These are phyloP conservation scores for Stenodema calcarata DNA, from an alignment of 2,888 invertebrate species.

Conservation along the genomic window DNA sequence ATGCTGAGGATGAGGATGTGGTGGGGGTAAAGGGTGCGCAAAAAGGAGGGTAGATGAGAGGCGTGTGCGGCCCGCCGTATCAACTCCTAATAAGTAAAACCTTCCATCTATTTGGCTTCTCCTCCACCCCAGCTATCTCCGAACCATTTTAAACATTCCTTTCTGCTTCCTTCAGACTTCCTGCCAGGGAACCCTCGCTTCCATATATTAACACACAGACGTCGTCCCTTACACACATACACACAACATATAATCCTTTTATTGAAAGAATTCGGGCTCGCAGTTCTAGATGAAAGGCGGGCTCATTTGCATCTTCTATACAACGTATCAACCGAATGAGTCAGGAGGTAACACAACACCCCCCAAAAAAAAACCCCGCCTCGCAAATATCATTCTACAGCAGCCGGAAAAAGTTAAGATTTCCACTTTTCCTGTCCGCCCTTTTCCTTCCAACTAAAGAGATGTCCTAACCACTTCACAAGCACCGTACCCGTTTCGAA, in stretches of 20 bases:
- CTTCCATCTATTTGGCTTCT: background rate
- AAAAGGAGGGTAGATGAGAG: background rate
- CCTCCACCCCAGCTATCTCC: too few relatives aligned
- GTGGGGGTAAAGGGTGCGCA: background rate
- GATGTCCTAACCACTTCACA: too few relatives aligned
- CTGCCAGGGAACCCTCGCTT: background rate
- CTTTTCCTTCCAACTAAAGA: too few relatives aligned
- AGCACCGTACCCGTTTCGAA: too few relatives aligned
- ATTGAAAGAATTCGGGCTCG: background rate
- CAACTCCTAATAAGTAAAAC: constrained; percentile 31
- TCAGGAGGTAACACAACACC: too few relatives aligned
- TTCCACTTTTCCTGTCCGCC: too few relatives aligned
- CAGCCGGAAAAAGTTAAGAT: too few relatives aligned
- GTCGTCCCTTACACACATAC: background rate
- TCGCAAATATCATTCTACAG: too few relatives aligned
- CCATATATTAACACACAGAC: too few relatives aligned
- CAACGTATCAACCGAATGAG: too few relatives aligned
- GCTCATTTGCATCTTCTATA: background rate
- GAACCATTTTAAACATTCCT: background rate
- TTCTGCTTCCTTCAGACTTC: constrained; percentile 11
- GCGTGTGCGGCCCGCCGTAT: background rate
- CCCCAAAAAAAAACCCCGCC: too few relatives aligned
- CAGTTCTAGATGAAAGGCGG: background rate
- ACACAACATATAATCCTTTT: background rate
- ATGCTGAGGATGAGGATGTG: background rate